Evolutionary conservation across 2,113 vertebrate genomes (phyloP).

Genomic region (Thunnus maccoyii): DNA sequence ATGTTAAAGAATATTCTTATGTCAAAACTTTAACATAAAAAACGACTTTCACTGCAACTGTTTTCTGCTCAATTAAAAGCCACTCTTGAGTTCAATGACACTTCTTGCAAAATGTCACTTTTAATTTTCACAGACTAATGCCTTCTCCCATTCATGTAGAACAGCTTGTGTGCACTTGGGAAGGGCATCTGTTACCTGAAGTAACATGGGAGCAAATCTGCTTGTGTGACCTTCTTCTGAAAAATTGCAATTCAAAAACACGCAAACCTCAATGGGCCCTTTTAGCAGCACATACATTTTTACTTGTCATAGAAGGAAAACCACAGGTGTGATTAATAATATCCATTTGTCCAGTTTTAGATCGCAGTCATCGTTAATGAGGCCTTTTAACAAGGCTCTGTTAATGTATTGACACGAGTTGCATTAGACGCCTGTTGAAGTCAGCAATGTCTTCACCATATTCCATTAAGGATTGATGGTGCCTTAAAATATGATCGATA

Average conservation of each 20-base stretch:
- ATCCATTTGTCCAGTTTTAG: background rate
- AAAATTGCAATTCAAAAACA: constrained; percentile 34
- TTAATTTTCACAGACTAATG: background rate
- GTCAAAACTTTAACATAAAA: background rate
- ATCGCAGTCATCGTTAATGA: constrained; percentile 1
- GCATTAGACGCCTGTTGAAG: background rate
- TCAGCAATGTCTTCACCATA: background rate
- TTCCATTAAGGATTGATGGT: background rate
- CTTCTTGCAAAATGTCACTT: background rate
- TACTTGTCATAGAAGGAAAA: background rate
- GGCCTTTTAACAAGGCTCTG: background rate
- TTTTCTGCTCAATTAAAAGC: background rate
- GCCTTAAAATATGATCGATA: background rate
- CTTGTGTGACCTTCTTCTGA: constrained; percentile 22
- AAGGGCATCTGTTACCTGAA: constrained; percentile 22
- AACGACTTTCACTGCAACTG: background rate
- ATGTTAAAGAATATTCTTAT: background rate
- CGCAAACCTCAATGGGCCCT: constrained; percentile 4
- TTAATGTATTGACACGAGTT: background rate
- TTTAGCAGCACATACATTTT: constrained; percentile 5
- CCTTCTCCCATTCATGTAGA: background rate
- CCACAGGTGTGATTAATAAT: constrained; percentile 16
- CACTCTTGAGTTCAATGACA: background rate
- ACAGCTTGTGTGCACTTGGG: background rate
- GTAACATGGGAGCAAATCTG: constrained; percentile 12